Evolutionary conservation across 2,113 vertebrate species (phyloP).

Genomic region (Ictidomys tridecemlineatus): DNA sequence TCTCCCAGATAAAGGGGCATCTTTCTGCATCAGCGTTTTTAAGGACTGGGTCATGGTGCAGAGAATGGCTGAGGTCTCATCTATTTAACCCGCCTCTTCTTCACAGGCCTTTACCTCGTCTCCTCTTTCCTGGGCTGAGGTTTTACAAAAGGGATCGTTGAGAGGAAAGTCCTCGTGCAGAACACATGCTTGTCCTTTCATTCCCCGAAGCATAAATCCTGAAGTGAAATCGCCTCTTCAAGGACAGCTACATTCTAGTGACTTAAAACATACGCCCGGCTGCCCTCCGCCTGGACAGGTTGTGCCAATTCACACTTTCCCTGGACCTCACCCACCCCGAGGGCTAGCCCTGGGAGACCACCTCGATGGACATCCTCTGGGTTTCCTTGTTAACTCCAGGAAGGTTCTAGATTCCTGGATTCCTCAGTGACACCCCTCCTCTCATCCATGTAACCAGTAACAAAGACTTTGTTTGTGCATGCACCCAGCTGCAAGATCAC

Average conservation of each 20-base stretch:
- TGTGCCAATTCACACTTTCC: background rate
- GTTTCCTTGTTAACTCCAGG: background rate
- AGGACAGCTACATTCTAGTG: background rate
- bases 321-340: background rate
- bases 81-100: background rate
- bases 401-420: slow-evolving; percentile 21
- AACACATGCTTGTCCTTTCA: background rate
- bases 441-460: background rate
- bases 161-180: background rate
- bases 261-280: background rate
- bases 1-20: background rate
- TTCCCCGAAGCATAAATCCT: background rate
- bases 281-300: background rate
- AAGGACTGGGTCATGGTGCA: background rate
- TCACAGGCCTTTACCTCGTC: background rate
- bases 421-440: background rate
- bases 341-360: background rate
- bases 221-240: background rate
- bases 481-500: background rate
- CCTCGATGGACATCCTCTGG: background rate
- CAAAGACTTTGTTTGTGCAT: background rate
- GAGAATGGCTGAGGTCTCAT: background rate
- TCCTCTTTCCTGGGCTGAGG: background rate
- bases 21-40: background rate
- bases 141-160: background rate